Evolutionary conservation across 2,797 vertebrate species (phyloP).

Genomic region (Falco berigora): DNA sequence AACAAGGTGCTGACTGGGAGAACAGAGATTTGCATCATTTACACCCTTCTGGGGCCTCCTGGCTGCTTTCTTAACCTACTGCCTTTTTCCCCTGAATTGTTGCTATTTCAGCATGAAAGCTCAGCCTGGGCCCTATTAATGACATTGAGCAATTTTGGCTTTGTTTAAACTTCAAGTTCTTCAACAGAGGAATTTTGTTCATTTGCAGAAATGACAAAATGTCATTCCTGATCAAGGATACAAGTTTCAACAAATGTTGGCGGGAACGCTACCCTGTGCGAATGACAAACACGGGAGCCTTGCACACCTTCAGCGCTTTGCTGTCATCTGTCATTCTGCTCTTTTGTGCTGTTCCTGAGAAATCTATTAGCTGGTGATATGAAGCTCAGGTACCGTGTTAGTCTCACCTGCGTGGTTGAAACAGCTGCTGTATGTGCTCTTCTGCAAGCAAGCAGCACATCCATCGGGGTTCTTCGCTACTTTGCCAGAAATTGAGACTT

Average conservation of each 20-base stretch:
- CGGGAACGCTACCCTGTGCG: accelerated
- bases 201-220: constrained; percentile 22
- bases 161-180: constrained; percentile 4
- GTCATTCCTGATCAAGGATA: not conserved
- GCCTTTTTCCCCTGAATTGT: not conserved
- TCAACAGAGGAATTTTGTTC: not conserved
- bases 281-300: not conserved
- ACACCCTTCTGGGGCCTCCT: not conserved
- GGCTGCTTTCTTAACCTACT: not conserved
- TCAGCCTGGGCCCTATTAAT: not conserved
- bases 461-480: not conserved
- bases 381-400: not conserved
- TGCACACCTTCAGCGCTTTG: not conserved
- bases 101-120: constrained; percentile 11
- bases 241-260: not conserved
- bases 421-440: not conserved
- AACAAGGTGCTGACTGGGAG: not conserved
- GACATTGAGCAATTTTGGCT: constrained; percentile 4
- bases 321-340: not conserved
- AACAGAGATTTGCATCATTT: not conserved
- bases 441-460: not conserved
- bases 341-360: not conserved
- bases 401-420: not conserved
- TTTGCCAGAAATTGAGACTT: not conserved
- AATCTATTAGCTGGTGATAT: not conserved